phyloP scores from a whole-genome alignment of 2,888 invertebrate genomes.

The Cremastinae sp. region DNA sequence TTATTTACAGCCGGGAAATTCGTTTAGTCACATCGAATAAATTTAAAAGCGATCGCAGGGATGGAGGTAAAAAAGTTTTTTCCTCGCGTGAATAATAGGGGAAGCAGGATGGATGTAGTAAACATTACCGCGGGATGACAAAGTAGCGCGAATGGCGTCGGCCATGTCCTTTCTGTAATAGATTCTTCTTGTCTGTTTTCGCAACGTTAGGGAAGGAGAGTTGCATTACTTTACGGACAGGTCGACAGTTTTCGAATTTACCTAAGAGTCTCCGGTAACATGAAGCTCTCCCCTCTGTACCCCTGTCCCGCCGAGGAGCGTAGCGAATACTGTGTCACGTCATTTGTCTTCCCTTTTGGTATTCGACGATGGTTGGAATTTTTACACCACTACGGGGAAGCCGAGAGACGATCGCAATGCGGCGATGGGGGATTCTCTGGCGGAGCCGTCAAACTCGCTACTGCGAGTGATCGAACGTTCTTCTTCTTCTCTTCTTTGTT shows the following conservation, averaged over 20 bases:
- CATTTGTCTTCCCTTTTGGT: constrained; percentile 58
- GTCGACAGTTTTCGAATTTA: constrained; percentile 62
- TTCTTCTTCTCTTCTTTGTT: constrained; percentile 20
- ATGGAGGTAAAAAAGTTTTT: constrained; percentile 28
- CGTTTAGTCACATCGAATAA: constrained; percentile 35
- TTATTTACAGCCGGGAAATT: constrained; percentile 16
- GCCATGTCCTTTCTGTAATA: constrained; percentile 55
- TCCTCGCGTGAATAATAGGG: constrained; percentile 40
- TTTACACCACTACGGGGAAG: constrained; percentile 44
- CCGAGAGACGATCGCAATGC: constrained; percentile 21
- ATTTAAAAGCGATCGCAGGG: constrained; percentile 40
- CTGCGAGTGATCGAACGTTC: constrained; percentile 58
- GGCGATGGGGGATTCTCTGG: constrained; percentile 23
- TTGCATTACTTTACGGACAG: constrained; percentile 58
- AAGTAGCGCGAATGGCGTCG: constrained; percentile 40
- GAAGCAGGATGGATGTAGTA: constrained; percentile 33
- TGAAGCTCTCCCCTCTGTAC: constrained; percentile 8
- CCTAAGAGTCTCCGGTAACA: constrained; percentile 55
- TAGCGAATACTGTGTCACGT: constrained; percentile 47
- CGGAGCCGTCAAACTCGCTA: constrained; percentile 55
- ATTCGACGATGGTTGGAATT: constrained; percentile 55
- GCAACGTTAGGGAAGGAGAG: constrained; percentile 26
- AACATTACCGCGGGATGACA: constrained; percentile 41
- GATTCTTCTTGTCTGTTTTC: constrained; percentile 56
- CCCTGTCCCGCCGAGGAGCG: constrained; percentile 14